Evolutionary conservation across 2,113 vertebrate genomes (phyloP), one percentile per base, ranked within the genome.

Genomic region (Neolamprologus devosi): DNA sequence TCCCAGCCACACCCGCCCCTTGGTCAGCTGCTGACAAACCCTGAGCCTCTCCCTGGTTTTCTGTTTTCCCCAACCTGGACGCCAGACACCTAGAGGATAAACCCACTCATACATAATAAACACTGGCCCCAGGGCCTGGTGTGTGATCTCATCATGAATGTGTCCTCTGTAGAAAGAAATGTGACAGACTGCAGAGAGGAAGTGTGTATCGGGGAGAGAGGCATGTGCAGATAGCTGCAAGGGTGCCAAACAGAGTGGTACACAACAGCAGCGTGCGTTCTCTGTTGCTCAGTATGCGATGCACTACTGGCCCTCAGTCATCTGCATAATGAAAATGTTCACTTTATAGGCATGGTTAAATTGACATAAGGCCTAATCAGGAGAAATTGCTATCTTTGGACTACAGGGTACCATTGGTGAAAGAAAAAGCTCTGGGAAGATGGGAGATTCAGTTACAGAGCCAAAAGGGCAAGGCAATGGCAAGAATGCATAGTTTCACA

Each of bases 21-120:
- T 60, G 78, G 89, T 85, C 88, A 86, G 37, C 81, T 8, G 33
- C 87, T 86, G 89, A 92, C 87, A 91, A 89, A 81, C 6, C 54
- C 79, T 53, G 81, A 81, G 87, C 40, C 78, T 85, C 91, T 83
- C 86, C 54, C 83, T 58, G 88, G 73, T 88, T 84, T 82, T 82
- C 68, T 89, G 80, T 87, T 87, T 87, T 84, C 53, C 53, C 87
- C 65, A 84, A 89, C 79, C 85, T 91, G 90, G 87, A 88, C 68
- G 81, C 84, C 81, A 80, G 88, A 88, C 92, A 93, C 85, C 90
- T 42, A 83, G 85, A 91, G 93, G 88, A 92, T 85, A 86, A 88
- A 92, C 86, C 87, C 88, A 82, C 89, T 92, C 91, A 93, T 93
- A 90, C 93, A 95, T 93, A 94, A 94, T 94, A 93, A 94, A 94